A percentile compares a stretch with the other conserved stretches of the same genome.
Conservation (phyloP, 2,888 invertebrate genomes). For the Pollenia griseotomentosa region DNA sequence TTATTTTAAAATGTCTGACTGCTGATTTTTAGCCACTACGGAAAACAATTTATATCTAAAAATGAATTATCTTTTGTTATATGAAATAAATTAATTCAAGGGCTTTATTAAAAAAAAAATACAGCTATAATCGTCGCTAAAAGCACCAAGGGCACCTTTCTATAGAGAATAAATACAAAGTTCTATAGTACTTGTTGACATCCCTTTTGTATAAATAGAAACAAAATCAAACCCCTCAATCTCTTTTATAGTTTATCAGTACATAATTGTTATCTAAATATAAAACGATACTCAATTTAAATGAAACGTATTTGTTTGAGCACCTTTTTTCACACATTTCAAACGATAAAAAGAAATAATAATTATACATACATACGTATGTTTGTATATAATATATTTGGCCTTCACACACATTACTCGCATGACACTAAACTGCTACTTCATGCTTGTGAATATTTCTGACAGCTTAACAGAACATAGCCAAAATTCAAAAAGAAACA, state of each 20-base stretch:
- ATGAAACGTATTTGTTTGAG: not conserved
- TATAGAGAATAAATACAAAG: not conserved
- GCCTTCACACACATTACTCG: conserved; percentile 7
- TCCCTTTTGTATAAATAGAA: not conserved
- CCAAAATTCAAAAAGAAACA: no score
- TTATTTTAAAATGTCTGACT: no score
- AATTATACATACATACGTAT: not conserved
- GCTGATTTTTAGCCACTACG: no score
- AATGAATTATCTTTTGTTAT: not conserved
- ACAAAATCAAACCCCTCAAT: not conserved
- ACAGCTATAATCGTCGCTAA: no score
- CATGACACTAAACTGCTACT: not conserved
- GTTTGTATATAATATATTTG: not conserved
- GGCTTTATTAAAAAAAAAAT: not conserved
- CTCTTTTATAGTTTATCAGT: no score
- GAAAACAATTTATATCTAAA: not conserved
- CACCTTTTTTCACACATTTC: not conserved
- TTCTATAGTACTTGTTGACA: not conserved
- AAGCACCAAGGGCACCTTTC: not conserved
- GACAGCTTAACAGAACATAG: no score
- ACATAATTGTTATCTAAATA: conserved; percentile 2
- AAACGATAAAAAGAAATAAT: not conserved
- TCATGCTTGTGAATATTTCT: not conserved
- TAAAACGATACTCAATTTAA: conserved; percentile 2
- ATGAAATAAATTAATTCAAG: not conserved